Percentiles rank a stretch among this genome's conserved stretches.
phyloP scores from a whole-genome alignment of 2,888 invertebrate species.

The Agonopterix subpropinquella region DNA sequence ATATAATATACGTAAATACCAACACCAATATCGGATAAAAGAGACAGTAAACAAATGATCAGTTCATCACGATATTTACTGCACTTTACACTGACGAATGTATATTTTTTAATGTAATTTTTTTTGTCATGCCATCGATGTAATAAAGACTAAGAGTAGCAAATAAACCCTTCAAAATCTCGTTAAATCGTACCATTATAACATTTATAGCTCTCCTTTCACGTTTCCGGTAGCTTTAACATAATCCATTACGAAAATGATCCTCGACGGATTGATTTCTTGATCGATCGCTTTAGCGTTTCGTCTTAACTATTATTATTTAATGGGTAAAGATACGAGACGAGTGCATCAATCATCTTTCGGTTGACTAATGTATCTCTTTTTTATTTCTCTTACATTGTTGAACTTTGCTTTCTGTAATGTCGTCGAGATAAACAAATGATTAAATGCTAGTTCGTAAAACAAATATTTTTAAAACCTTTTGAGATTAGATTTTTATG shows the following conservation, averaged over 20 bases:
- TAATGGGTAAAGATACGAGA: slow-evolving; percentile 65
- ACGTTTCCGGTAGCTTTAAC: slow-evolving; percentile 61
- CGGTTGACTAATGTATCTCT: slow-evolving; percentile 55
- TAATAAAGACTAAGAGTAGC: too few species aligned
- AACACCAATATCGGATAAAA: too few species aligned
- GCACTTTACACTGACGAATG: too few species aligned
- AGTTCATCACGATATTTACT: too few species aligned
- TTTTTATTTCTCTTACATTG: slow-evolving; percentile 35
- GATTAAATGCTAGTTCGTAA: slow-evolving; percentile 8
- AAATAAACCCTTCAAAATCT: slow-evolving; percentile 19
- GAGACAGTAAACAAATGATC: too few species aligned
- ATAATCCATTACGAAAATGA: slow-evolving; percentile 61
- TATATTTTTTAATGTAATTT: too few species aligned
- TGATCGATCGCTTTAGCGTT: slow-evolving; percentile 62
- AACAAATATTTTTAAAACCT: not conserved
- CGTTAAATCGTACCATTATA: slow-evolving; percentile 18
- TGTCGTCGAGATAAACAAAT: slow-evolving; percentile 35
- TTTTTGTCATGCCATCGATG: too few species aligned
- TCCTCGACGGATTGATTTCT: slow-evolving; percentile 63
- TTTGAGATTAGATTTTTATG: not conserved
- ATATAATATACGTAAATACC: too few species aligned
- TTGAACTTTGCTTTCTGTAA: slow-evolving; percentile 41
- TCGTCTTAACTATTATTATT: slow-evolving; percentile 69
- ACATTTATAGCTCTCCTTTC: slow-evolving; percentile 20
- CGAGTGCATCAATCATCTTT: slow-evolving; percentile 63